phyloP scores from a whole-genome alignment of 2,113 vertebrate species.

The Lampris megalopsis region DNA sequence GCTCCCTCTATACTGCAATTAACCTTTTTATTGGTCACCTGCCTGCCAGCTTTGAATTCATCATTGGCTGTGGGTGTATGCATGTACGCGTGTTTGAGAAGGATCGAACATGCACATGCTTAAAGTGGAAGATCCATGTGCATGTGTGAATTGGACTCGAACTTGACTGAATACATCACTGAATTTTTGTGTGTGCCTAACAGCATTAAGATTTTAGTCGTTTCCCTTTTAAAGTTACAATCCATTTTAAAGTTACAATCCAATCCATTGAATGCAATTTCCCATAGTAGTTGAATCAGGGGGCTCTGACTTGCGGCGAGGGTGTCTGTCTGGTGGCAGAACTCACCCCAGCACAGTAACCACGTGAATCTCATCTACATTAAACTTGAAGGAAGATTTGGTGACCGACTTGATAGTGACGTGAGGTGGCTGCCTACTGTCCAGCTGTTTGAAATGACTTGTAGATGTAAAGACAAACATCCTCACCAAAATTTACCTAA shows the following conservation, averaged over 20 bases:
- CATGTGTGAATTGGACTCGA: not conserved
- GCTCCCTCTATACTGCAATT: constrained; percentile 74
- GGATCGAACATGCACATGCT: constrained; percentile 22
- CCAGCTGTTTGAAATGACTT: constrained; percentile 16
- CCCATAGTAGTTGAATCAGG: constrained; percentile 57
- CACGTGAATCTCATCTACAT: not conserved
- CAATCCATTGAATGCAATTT: constrained; percentile 49
- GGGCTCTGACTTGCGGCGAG: constrained; percentile 14
- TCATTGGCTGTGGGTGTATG: constrained; percentile 1
- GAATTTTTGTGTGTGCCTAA: constrained; percentile 2
- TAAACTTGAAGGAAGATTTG: constrained; percentile 8
- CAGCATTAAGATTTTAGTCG: constrained; percentile 45
- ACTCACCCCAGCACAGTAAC: not conserved
- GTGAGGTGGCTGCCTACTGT: not conserved
- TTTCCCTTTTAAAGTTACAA: constrained; percentile 41
- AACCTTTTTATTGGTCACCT: constrained; percentile 81
- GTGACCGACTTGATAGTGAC: not conserved
- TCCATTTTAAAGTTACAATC: constrained; percentile 33
- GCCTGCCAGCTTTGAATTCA: constrained; percentile 68
- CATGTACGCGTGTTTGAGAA: constrained; percentile 12
- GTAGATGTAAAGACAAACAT: not conserved
- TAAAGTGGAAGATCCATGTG: constrained; percentile 6
- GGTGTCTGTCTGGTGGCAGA: constrained; percentile 11
- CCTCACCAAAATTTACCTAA: not conserved
- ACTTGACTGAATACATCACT: not conserved